A percentile compares a stretch with the other conserved stretches of the same genome.
Conservation (phyloP, 2,797 vertebrate genomes). For the Halcyon chelicuti region DNA sequence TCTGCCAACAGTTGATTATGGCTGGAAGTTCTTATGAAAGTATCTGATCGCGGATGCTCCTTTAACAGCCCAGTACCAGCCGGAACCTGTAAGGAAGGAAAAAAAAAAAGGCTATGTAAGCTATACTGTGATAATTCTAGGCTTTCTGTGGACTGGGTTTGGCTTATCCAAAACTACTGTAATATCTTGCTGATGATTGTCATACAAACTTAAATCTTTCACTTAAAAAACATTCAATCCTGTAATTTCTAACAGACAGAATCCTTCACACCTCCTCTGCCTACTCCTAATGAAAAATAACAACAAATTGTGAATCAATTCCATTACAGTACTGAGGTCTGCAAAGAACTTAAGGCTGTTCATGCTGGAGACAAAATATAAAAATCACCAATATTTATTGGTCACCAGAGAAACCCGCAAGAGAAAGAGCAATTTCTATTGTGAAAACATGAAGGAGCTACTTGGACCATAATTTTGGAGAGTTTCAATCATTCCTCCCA, state of each 20-base stretch:
- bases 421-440: neutral
- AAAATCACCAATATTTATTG: neutral
- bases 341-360: neutral
- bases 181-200: neutral
- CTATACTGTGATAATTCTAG: neutral
- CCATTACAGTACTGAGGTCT: neutral
- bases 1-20: conserved; percentile 91
- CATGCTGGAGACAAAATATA: neutral
- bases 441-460: neutral
- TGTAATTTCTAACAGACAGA: neutral
- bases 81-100: conserved; percentile 82
- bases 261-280: neutral
- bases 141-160: neutral
- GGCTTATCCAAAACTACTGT: neutral
- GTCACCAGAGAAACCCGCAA: neutral
- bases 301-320: neutral
- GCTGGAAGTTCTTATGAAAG: conserved; percentile 88
- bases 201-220: neutral
- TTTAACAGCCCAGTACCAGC: conserved; percentile 81
- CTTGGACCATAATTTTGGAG: neutral
- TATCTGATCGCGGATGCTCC: conserved; percentile 69
- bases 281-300: neutral
- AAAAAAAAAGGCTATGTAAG: neutral
- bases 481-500: fast-evolving
- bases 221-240: neutral